A percentile compares a stretch with the other conserved stretches of the same genome.
Conservation (phyloP, 2,888 invertebrate species). For the Merodon equestris region DNA sequence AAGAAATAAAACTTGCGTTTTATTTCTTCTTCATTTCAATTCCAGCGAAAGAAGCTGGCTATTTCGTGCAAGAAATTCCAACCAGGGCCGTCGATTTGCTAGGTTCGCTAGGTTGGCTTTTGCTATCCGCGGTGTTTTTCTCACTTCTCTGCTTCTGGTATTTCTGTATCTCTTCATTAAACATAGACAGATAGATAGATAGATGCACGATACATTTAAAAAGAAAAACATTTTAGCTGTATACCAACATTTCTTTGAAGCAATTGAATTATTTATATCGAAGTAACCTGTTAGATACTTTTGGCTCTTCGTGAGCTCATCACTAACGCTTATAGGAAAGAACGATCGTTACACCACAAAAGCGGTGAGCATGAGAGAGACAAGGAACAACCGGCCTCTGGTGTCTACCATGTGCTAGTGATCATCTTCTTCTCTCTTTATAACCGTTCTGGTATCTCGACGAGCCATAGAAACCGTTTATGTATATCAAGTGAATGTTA, state of each 20-base stretch:
- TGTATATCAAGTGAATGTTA: conserved; percentile 39
- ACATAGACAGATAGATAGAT: background rate
- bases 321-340: conserved; percentile 30
- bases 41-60: conserved; percentile 45
- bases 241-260: conserved; percentile 41
- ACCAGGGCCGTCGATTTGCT: conserved; percentile 46
- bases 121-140: too few species aligned
- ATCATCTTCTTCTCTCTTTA: conserved; percentile 40
- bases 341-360: background rate
- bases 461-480: conserved; percentile 36
- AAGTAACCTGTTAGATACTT: conserved; percentile 34
- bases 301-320: conserved; percentile 55
- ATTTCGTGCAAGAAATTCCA: conserved; percentile 60
- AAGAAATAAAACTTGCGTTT: conserved; percentile 9
- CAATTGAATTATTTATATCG: conserved; percentile 41
- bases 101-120: conserved; percentile 2
- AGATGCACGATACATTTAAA: too few species aligned
- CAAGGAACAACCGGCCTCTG: conserved; percentile 43
- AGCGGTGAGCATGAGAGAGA: background rate
- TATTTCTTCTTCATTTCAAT: conserved; percentile 35
- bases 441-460: conserved; percentile 43
- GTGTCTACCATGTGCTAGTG: conserved; percentile 52
- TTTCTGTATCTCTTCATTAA: conserved; percentile 26
- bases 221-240: too few species aligned
- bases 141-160: conserved; percentile 9